Percentiles rank a stretch among this genome's conserved stretches.
These are phyloP conservation scores for Cinclus mexicanus DNA, from an alignment of 2,113 vertebrate species.

Conservation along the genomic window DNA sequence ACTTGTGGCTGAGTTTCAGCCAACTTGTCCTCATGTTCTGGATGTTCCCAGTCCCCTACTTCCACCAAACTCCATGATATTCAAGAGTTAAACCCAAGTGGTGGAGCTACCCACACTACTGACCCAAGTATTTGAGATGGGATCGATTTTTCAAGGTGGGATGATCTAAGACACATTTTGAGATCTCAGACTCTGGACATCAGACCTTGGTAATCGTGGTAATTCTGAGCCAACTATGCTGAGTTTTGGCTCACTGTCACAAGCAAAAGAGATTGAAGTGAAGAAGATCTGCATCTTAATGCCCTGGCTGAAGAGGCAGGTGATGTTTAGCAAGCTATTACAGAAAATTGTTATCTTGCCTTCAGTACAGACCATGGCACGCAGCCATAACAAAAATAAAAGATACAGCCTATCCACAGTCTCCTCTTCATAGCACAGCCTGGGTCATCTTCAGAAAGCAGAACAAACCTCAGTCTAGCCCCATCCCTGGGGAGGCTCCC, in stretches of 20 bases:
- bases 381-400: neutral
- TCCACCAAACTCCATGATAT: neutral
- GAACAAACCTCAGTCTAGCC: neutral
- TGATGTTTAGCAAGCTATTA: neutral
- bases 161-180: neutral
- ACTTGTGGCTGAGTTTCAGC: neutral
- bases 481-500: neutral
- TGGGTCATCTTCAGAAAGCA: neutral
- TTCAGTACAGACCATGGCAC: neutral
- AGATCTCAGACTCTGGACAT: neutral
- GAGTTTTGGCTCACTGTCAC: neutral
- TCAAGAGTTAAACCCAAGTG: accelerated
- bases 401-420: neutral
- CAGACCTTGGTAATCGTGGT: neutral
- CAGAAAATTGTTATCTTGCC: accelerated
- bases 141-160: neutral
- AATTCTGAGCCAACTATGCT: neutral
- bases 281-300: neutral
- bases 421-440: neutral
- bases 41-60: neutral
- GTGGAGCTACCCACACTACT: neutral
- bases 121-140: neutral
- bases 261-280: neutral
- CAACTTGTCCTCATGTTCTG: accelerated
- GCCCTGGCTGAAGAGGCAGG: neutral